Evolutionary conservation across 2,888 invertebrate species (phyloP).

Genomic region (Andrena hattorfiana): DNA sequence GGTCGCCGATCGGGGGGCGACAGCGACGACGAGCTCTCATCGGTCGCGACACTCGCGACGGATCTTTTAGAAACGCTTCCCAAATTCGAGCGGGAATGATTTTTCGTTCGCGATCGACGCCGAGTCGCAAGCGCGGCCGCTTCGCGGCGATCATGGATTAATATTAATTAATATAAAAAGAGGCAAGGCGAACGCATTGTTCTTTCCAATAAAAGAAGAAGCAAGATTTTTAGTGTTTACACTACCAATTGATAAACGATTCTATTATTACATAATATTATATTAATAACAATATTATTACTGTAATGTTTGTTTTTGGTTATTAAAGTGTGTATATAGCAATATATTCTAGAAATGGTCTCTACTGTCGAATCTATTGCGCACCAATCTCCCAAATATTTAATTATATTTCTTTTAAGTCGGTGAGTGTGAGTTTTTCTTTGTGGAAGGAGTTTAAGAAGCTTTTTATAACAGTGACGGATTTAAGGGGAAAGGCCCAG

Average conservation of each 20-base stretch:
- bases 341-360: constrained; percentile 79
- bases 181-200: constrained; percentile 76
- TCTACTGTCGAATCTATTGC: constrained; percentile 46
- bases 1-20: constrained; percentile 22
- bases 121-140: constrained; percentile 60
- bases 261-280: constrained; percentile 83
- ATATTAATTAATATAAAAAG: constrained; percentile 75
- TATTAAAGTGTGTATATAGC: constrained; percentile 85
- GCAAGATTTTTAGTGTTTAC: constrained; percentile 84
- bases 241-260: constrained; percentile 83
- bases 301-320: constrained; percentile 85
- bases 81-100: not conserved
- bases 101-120: constrained; percentile 48
- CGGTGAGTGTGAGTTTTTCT: not conserved
- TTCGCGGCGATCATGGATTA: constrained; percentile 78
- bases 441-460: not conserved
- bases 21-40: constrained; percentile 11
- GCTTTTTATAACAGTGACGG: too few species aligned
- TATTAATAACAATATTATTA: constrained; percentile 83
- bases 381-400: constrained; percentile 1
- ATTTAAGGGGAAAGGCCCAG: too few species aligned
- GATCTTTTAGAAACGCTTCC: not conserved
- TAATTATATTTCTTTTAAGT: too few species aligned
- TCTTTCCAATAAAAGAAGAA: constrained; percentile 77
- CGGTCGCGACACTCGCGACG: constrained; percentile 18